Evolutionary conservation across 30 jellyfish, hydroid and myxozoan species (phyloP), one percentile per base, ranked within the genome.

Genomic region (Morbakka virulenta): DNA sequence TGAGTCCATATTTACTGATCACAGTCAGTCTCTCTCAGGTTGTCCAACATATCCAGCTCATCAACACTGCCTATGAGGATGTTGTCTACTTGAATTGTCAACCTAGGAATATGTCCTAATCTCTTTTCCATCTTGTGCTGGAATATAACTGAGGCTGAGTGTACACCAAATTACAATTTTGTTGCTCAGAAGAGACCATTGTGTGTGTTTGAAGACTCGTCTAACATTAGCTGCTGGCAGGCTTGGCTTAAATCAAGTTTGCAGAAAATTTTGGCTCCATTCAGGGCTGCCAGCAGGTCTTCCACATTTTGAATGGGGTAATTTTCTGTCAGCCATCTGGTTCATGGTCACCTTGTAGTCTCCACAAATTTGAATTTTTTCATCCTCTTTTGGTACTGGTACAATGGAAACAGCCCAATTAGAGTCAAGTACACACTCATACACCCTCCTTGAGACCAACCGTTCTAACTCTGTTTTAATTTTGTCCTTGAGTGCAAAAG

Each of bases 181-280:
- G 88, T 79, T 30, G 89, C 57, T 32, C 32, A 32, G 49, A 82
- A 82, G 52, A 82, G 34, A 30, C 84, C 91, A 34, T 71, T 68
- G 82, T 71, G 94, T 31, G 94, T 73, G 72, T 72, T 72, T 41
- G 90, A 82, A 50, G 23, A 41, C 21, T 82, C 90, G 74, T 82
- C 85, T 53, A 82, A 63, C 68, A 34, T 69, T 62, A 82, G 61
- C 27, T 82, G 91, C 63, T 70, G 87, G 32, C 74, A 81, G 31
- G 91, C 94, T 52, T 71, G 89, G 3, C 64, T 61, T 27, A 81
- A 67, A 22, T 72, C n/a, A n/a, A n/a, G n/a, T n/a, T n/a, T n/a
- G n/a, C n/a, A n/a, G n/a, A n/a, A n/a, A n/a, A n/a, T n/a, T 90
- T 62, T 52, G 51, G 28, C 52, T 72, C 26, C 53, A 34, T 26